A percentile compares a stretch with the other conserved stretches of the same genome.
Conservation (phyloP, 2,888 invertebrate species). For the Platerodrilus igneus region DNA sequence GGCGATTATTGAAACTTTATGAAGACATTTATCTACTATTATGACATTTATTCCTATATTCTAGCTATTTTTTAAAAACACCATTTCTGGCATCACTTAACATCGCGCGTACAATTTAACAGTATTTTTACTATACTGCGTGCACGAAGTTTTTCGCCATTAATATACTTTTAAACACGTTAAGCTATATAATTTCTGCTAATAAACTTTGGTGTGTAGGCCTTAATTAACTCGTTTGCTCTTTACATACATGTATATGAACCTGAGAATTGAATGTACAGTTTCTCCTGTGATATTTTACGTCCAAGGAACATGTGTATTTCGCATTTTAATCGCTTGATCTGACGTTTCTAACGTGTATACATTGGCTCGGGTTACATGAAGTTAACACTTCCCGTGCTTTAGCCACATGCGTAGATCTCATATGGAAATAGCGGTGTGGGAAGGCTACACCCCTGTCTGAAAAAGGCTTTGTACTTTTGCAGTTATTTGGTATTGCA, state of each 20-base stretch:
- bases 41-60: no score
- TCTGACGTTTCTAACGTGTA: constrained; percentile 34
- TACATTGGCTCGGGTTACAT: constrained; percentile 29
- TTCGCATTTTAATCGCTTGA: constrained; percentile 38
- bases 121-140: no score
- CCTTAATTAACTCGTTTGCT: constrained; percentile 41
- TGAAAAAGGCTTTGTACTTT: constrained; percentile 22
- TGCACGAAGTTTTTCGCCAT: no score
- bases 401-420: constrained; percentile 32
- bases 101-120: no score
- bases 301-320: constrained; percentile 39
- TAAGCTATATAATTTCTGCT: constrained; percentile 21
- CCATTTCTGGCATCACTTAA: no score
- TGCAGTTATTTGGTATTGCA: no score
- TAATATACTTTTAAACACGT: no score
- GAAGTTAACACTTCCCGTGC: constrained; percentile 35
- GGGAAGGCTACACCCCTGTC: constrained; percentile 36
- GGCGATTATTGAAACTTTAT: no score
- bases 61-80: no score
- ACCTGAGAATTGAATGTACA: constrained; percentile 38
- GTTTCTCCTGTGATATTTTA: constrained; percentile 38
- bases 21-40: no score
- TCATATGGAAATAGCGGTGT: constrained; percentile 37
- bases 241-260: constrained; percentile 36
- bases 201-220: constrained; percentile 31